Evolutionary conservation across 2,113 vertebrate species (phyloP), one percentile per base, ranked within the genome.

Genomic region (Gobius niger): DNA sequence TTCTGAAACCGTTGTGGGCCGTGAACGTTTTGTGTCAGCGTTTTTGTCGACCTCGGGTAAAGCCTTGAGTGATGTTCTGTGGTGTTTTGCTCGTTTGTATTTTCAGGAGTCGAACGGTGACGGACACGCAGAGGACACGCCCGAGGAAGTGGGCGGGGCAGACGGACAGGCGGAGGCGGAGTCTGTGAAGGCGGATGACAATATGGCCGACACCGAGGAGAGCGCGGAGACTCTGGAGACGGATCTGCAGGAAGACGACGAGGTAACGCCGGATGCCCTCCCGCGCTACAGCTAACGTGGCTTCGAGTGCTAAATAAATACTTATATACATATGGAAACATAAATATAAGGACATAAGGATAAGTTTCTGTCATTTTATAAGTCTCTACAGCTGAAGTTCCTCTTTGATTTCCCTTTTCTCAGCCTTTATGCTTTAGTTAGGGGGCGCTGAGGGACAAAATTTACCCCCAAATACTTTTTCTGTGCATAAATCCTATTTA

Each of bases 201-300:
- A 15, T 7, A 59, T 63, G 61, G 80, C 16, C 0, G 81, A 78
- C 5, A 0, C 0, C 18, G 62, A n/a, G 0, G 85, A 87, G 50
- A 1, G 15, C 0, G 6, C 0, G 0, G 84, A 88, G 7, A 82
- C 34, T 50, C 82, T 0, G 0, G 84, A 88, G 7, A 82, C 40
- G 50, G 84, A 85, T 9, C 53, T 40, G 0, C 60, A 80, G 0
- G 73, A 66, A 0, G 74, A 83, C 4, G 13, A 65, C 78, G 87
- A 0, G 34, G 44, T 53, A n/a, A 42, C 4, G 24, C 12, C 6
- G 6, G 18, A 5, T 13, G 14, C 5, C n/a, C 24, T 40, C 12
- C 54, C 24, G 10, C 18, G 19, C 10, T 24, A 9, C 10, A 24
- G 44, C 5, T 46, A 46, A 46, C 10, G 7, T 46, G 7, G n/a